A percentile compares a stretch with the other conserved stretches of the same genome.
Conservation (phyloP, 2,888 invertebrate genomes). For the Nomada lathburiana region DNA sequence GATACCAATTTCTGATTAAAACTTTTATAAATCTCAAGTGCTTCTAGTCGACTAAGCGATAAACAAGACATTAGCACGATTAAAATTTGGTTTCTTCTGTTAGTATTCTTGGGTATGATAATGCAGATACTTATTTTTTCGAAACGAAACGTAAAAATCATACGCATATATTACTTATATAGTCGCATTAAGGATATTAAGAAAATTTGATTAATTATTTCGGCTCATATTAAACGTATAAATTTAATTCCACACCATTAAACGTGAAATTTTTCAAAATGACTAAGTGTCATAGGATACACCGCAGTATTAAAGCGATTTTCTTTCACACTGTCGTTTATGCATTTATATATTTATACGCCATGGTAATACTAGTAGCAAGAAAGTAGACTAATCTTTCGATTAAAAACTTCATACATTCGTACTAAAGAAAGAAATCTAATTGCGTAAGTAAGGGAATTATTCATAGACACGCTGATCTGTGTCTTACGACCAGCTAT, state of each 20-base stretch:
- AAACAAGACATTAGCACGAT: conserved; percentile 17
- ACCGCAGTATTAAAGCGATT: conserved; percentile 60
- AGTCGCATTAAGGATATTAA: conserved; percentile 3
- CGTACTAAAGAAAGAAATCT: conserved; percentile 13
- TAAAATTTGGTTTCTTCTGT: conserved; percentile 9
- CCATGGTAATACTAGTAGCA: conserved; percentile 5
- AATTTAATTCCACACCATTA: conserved; percentile 12
- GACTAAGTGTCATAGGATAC: conserved; percentile 14
- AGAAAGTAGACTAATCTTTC: conserved; percentile 2
- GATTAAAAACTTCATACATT: conserved; percentile 27
- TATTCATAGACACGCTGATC: conserved; percentile 29
- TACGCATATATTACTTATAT: conserved; percentile 6
- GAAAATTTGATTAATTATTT: not conserved
- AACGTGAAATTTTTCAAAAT: conserved; percentile 1
- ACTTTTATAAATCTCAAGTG: conserved; percentile 32
- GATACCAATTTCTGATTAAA: conserved; percentile 49
- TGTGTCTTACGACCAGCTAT: conserved; percentile 52
- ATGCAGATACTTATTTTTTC: conserved; percentile 25
- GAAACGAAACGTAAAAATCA: not conserved
- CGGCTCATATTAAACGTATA: not conserved
- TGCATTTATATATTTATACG: conserved; percentile 48
- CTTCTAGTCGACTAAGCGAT: conserved; percentile 51
- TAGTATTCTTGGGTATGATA: conserved; percentile 20
- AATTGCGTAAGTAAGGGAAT: conserved; percentile 18
- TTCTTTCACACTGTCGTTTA: conserved; percentile 42